A percentile compares a stretch with the other conserved stretches of the same genome.
Conservation (phyloP, 2,888 invertebrate genomes). For the Geophilus truncorum region DNA sequence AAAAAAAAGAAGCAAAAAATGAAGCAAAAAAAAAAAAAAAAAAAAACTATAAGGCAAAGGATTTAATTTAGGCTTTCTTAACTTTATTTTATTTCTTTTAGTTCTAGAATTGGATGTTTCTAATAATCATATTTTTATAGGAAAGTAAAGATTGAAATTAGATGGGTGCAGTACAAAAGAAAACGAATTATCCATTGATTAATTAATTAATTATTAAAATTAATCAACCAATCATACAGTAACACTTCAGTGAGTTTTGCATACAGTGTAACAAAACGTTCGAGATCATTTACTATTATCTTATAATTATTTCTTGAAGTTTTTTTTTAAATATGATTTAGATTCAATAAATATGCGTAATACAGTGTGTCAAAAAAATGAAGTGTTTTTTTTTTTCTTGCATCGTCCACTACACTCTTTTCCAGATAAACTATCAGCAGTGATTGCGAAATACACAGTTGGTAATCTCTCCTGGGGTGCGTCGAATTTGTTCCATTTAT, state of each 20-base stretch:
- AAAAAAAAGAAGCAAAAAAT: background rate
- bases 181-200: background rate
- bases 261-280: background rate
- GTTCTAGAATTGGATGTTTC: background rate
- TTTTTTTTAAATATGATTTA: background rate
- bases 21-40: background rate
- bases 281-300: background rate
- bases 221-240: too few species aligned
- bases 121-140: conserved; percentile 11
- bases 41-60: background rate
- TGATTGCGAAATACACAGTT: background rate
- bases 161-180: background rate
- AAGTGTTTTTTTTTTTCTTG: background rate
- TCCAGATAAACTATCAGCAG: background rate
- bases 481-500: background rate
- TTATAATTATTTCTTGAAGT: background rate
- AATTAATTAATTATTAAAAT: background rate
- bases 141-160: background rate
- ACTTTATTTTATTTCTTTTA: background rate
- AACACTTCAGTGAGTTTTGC: background rate
- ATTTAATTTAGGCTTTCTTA: conserved; percentile 13
- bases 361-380: background rate
- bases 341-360: conserved; percentile 18
- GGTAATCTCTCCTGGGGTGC: background rate
- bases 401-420: background rate